phyloP scores from a whole-genome alignment of 2,113 vertebrate species.

The Bagarius yarrelli region DNA sequence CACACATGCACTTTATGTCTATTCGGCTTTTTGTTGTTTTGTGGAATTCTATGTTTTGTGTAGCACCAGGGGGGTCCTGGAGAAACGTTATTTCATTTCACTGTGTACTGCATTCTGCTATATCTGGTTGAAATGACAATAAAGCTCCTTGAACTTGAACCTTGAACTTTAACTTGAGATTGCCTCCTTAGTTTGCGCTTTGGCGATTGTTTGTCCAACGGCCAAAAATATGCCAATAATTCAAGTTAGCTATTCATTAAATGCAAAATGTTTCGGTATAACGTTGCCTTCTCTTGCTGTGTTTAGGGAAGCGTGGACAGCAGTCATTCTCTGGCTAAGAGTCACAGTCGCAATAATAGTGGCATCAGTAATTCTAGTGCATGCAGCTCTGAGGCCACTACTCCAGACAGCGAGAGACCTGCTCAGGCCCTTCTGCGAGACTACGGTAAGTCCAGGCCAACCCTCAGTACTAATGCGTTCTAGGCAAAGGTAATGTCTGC shows the following conservation, averaged over 20 bases:
- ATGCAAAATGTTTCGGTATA: not conserved
- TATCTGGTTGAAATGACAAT: too few species aligned
- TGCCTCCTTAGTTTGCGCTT: too few species aligned
- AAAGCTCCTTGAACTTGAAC: too few species aligned
- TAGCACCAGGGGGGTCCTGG: too few species aligned
- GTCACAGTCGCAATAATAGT: conserved; percentile 85
- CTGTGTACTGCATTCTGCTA: too few species aligned
- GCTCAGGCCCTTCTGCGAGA: conserved; percentile 84
- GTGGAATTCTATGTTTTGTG: too few species aligned
- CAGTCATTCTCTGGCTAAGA: conserved; percentile 66
- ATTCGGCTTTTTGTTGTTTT: too few species aligned
- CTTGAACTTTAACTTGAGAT: too few species aligned
- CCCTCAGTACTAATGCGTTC: not conserved
- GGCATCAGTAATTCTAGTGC: conserved; percentile 83
- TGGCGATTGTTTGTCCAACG: too few species aligned
- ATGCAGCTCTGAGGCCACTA: conserved; percentile 81
- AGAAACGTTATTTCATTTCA: too few species aligned
- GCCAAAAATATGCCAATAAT: too few species aligned
- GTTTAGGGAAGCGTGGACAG: conserved; percentile 56
- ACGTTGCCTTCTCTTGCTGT: not conserved
- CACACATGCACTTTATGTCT: too few species aligned
- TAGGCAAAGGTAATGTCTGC: not conserved
- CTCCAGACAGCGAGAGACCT: conserved; percentile 83
- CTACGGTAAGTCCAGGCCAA: conserved; percentile 74
- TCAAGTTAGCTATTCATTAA: not conserved